These are phyloP conservation scores for Brachyistius frenatus DNA, from an alignment of 2,113 vertebrate species.

Conservation along the genomic window DNA sequence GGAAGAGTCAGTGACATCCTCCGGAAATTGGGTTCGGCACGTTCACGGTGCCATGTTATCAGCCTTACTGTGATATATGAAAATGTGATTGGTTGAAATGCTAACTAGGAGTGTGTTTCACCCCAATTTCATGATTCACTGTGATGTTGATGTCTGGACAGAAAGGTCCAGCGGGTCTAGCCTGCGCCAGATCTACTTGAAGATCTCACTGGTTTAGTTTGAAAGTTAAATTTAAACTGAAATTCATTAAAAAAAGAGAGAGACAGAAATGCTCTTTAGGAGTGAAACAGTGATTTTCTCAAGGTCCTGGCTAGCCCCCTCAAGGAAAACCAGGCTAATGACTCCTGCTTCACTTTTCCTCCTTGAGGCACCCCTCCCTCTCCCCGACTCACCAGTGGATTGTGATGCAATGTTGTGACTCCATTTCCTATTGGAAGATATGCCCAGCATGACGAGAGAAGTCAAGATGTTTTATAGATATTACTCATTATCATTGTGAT, in stretches of 20 bases:
- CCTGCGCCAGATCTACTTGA: constrained; percentile 19
- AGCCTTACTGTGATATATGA: constrained; percentile 27
- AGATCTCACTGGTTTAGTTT: constrained; percentile 20
- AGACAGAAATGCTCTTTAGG: neutral
- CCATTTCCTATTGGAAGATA: constrained; percentile 80
- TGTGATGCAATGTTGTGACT: constrained; percentile 83
- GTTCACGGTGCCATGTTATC: constrained; percentile 24
- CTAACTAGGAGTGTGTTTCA: constrained; percentile 41
- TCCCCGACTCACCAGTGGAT: constrained; percentile 75
- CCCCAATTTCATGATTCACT: constrained; percentile 61
- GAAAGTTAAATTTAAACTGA: constrained; percentile 19
- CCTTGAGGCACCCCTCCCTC: constrained; percentile 47
- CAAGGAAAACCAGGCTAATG: constrained; percentile 50
- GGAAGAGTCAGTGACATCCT: constrained; percentile 60
- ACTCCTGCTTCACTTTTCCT: constrained; percentile 71
- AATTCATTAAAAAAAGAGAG: constrained; percentile 18
- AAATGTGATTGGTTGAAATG: constrained; percentile 38
- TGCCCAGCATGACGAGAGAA: constrained; percentile 85
- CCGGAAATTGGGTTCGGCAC: constrained; percentile 43
- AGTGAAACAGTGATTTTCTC: constrained; percentile 14
- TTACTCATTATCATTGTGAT: constrained; percentile 79
- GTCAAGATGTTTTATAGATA: constrained; percentile 82
- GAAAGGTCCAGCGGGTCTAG: constrained; percentile 39
- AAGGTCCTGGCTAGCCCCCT: constrained; percentile 34
- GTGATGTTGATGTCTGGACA: constrained; percentile 50